Conservation (phyloP, 2,888 invertebrate genomes). For the Corbicula japonica region DNA sequence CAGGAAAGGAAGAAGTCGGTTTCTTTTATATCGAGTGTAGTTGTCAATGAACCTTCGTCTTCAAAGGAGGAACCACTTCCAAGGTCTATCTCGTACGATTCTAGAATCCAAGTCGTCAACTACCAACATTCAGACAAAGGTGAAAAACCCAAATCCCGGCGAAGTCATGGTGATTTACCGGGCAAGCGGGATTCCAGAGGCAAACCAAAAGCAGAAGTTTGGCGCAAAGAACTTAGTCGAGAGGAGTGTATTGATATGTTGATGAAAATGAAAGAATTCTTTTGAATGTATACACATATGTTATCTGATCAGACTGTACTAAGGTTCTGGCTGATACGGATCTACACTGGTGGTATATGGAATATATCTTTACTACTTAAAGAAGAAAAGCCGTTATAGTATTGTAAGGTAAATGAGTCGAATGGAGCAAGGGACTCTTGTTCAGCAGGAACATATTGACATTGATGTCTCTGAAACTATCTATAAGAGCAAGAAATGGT, state of each 20-base stretch:
- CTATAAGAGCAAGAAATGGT: no score
- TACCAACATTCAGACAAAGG: background rate
- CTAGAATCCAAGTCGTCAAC: slow-evolving; percentile 10
- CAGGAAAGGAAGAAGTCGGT: slow-evolving; percentile 18
- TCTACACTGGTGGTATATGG: no score
- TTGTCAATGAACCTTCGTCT: background rate
- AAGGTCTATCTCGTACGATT: slow-evolving; percentile 34
- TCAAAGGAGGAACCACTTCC: background rate
- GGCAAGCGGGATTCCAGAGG: background rate
- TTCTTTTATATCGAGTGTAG: slow-evolving; percentile 10
- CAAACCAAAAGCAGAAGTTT: background rate
- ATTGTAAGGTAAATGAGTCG: no score
- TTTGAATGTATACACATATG: slow-evolving; percentile 5
- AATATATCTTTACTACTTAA: no score
- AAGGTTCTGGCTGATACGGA: no score
- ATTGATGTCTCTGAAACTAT: no score
- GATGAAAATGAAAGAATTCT: slow-evolving; percentile 47
- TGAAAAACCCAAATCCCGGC: background rate
- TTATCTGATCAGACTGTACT: background rate
- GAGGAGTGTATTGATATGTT: slow-evolving; percentile 50
- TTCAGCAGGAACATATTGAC: no score
- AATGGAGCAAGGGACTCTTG: no score
- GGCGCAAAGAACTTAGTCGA: slow-evolving; percentile 19
- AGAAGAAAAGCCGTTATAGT: no score
- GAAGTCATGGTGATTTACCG: slow-evolving; percentile 8